Evolutionary conservation across 2,888 invertebrate genomes (phyloP).

Genomic region (Nasonovia ribisnigri): DNA sequence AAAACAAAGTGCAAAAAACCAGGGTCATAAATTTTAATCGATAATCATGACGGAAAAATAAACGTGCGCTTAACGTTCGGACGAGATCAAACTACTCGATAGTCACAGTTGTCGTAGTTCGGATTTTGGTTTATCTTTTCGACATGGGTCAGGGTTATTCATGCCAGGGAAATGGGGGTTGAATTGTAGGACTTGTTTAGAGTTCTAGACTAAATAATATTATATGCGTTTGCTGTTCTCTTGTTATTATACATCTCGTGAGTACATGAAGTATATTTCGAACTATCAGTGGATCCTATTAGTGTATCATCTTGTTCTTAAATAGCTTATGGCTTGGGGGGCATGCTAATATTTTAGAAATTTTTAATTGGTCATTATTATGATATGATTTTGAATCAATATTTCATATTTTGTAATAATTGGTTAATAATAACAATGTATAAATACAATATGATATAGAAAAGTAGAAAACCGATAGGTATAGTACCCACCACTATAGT

Average conservation of each 20-base stretch:
- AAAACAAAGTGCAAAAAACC: conserved; percentile 1
- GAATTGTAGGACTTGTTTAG: not conserved
- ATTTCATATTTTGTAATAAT: not conserved
- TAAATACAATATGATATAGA: not conserved
- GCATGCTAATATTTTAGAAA: not conserved
- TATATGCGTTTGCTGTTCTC: not conserved
- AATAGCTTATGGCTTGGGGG: not conserved
- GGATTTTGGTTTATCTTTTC: not conserved
- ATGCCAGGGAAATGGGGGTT: not conserved
- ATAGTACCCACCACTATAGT: not conserved
- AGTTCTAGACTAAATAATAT: not conserved
- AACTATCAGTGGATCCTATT: not conserved
- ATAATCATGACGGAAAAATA: not conserved
- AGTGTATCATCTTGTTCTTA: not conserved
- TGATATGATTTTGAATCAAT: not conserved
- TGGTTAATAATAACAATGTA: not conserved
- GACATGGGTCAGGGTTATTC: not conserved
- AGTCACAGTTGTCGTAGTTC: not conserved
- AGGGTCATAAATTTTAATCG: conserved; percentile 22
- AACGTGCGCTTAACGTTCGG: not conserved
- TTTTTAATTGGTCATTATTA: not conserved
- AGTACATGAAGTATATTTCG: not conserved
- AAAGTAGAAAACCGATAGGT: not conserved
- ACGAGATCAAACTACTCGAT: not conserved
- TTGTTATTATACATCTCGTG: not conserved